Evolutionary conservation across 2,888 invertebrate genomes (phyloP).

Genomic region (Allacma fusca): DNA sequence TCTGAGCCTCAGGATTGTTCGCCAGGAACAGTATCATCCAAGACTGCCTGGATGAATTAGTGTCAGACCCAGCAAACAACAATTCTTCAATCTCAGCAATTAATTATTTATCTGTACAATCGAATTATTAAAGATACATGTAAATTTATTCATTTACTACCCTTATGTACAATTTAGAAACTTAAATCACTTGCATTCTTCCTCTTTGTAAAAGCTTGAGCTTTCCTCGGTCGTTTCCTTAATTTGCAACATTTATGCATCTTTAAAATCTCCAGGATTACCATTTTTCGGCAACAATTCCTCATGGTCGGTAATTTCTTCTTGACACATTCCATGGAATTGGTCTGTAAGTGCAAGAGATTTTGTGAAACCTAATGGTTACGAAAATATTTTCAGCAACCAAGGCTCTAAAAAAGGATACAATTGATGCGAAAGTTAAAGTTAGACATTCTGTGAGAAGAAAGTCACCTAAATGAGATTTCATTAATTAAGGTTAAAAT

Average conservation of each 20-base stretch:
- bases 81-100: slow-evolving; percentile 45
- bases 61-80: slow-evolving; percentile 59
- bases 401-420: slow-evolving; percentile 23
- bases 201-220: slow-evolving; percentile 49
- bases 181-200: slow-evolving; percentile 41
- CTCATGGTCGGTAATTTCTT: slow-evolving; percentile 28
- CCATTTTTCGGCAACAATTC: slow-evolving; percentile 24
- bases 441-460: slow-evolving; percentile 20
- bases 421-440: background rate
- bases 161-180: background rate
- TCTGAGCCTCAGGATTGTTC: slow-evolving; percentile 61
- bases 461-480: no score
- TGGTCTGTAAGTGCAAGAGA: background rate
- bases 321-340: slow-evolving; percentile 19
- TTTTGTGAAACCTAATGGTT: slow-evolving; percentile 1
- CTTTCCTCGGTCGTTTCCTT: slow-evolving; percentile 51
- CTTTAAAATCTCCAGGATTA: slow-evolving; percentile 52
- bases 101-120: slow-evolving; percentile 37
- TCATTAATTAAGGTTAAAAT: no score
- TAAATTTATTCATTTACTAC: background rate
- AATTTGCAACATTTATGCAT: slow-evolving; percentile 51
- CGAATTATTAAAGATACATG: background rate
- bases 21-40: slow-evolving; percentile 62
- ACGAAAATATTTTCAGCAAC: slow-evolving; percentile 11
- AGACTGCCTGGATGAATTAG: slow-evolving; percentile 58